A percentile compares a stretch with the other conserved stretches of the same genome.
phyloP scores from a whole-genome alignment of 2,797 vertebrate genomes.

The Centropyge bicolor region DNA sequence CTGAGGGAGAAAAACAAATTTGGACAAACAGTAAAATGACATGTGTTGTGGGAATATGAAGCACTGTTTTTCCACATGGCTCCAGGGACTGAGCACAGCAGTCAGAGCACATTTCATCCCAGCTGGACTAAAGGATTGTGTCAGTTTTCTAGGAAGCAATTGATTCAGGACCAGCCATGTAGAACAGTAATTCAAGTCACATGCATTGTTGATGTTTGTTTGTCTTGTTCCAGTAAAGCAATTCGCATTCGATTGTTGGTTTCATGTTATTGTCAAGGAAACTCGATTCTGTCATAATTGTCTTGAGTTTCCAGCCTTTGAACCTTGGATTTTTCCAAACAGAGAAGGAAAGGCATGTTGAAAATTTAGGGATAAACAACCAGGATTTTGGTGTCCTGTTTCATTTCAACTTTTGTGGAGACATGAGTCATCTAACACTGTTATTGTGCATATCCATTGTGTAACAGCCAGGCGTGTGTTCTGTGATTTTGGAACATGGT shows the following conservation, averaged over 20 bases:
- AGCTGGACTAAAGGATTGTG: slow-evolving; percentile 42
- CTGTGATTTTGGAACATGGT: not conserved
- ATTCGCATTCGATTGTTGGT: slow-evolving; percentile 12
- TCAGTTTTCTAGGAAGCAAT: slow-evolving; percentile 59
- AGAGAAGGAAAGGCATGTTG: not conserved
- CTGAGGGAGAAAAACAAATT: slow-evolving; percentile 12
- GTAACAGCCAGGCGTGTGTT: slow-evolving; percentile 35
- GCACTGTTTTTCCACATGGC: slow-evolving; percentile 14
- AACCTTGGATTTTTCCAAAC: slow-evolving; percentile 30
- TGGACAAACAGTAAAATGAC: slow-evolving; percentile 32
- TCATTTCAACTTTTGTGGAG: slow-evolving; percentile 32
- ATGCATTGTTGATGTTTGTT: slow-evolving; percentile 44
- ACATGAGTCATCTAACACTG: slow-evolving; percentile 39
- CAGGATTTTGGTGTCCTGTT: slow-evolving; percentile 31
- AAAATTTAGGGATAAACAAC: slow-evolving; percentile 38
- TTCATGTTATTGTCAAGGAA: slow-evolving; percentile 36
- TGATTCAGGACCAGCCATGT: slow-evolving; percentile 50
- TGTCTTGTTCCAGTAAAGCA: slow-evolving; percentile 50
- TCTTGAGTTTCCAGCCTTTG: slow-evolving; percentile 42
- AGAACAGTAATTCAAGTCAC: slow-evolving; percentile 48
- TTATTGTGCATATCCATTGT: slow-evolving; percentile 33
- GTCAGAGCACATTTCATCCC: slow-evolving; percentile 50
- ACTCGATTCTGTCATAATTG: slow-evolving; percentile 22
- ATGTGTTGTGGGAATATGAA: slow-evolving; percentile 29
- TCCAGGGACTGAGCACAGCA: slow-evolving; percentile 22